Percentiles rank a stretch among this genome's conserved stretches.
Evolutionary conservation across 2,113 vertebrate genomes (phyloP).

Genomic region (Thymallus thymallus): DNA sequence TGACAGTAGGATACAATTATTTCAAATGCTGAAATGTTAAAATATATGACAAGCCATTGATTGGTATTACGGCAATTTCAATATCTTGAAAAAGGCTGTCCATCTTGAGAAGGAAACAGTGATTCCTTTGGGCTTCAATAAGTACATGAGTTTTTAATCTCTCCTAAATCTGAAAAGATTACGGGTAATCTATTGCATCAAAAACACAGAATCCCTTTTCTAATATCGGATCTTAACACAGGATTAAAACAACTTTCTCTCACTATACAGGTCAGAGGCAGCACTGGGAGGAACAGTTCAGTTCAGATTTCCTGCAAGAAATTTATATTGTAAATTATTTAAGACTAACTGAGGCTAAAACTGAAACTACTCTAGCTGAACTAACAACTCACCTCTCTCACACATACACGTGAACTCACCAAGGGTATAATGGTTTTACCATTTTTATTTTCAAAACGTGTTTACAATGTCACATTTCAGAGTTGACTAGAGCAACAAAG

Average conservation of each 20-base stretch:
- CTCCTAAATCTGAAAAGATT: constrained; percentile 60
- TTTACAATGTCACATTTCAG: neutral
- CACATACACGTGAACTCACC: neutral
- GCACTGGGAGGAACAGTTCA: too few relatives aligned
- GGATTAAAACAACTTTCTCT: constrained; percentile 62
- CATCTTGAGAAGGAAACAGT: neutral
- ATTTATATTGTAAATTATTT: too few relatives aligned
- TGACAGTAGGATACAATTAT: neutral
- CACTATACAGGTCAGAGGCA: constrained; percentile 61
- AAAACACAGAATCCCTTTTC: constrained; percentile 66
- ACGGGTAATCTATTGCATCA: constrained; percentile 65
- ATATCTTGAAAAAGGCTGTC: neutral
- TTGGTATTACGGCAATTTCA: constrained; percentile 4
- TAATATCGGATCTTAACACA: constrained; percentile 73
- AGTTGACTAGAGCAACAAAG: neutral
- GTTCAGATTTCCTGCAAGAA: too few relatives aligned
- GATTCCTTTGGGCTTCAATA: constrained; percentile 44
- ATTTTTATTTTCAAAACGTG: too few relatives aligned
- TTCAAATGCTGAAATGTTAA: neutral
- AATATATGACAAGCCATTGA: neutral
- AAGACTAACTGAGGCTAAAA: too few relatives aligned
- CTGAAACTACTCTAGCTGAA: constrained; percentile 12
- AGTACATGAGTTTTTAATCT: constrained; percentile 53
- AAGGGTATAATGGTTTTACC: neutral
- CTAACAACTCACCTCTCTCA: neutral